Evolutionary conservation across 2,797 vertebrate species (phyloP), one percentile per base, ranked within the genome.

Genomic region (Cebuella pygmaea): DNA sequence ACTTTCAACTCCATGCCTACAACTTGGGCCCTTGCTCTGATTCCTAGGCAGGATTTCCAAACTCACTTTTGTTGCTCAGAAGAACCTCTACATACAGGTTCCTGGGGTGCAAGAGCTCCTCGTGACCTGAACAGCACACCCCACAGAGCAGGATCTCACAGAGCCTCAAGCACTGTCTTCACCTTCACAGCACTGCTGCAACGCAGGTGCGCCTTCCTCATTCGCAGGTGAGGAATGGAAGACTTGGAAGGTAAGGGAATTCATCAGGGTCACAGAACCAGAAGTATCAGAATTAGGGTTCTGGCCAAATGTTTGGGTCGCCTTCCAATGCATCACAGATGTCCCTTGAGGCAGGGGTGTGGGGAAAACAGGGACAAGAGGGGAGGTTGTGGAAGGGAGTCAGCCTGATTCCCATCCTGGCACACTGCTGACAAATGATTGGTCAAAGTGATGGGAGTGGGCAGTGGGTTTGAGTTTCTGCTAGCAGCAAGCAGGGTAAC

Each of bases 121-220:
- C 7, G 0, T 4, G 33, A 20, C 80, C 70, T n/a, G n/a, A 48
- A 59, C 1, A 75, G 61, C 12, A 55, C 41, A 70, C 19, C 36
- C 59, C 70, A 72, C 0, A 5, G 19, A 86, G 90, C 20, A 39
- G n/a, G 46, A 57, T 75, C 76, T 14, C 4, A 17, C 0, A 20
- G 41, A 80, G 72, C 44, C 44, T 8, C 1, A 24, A 70, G n/a
- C 19, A 2, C 5, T 22, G 2, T 1, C 14, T n/a, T 64, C n/a
- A 67, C 19, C 39, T 20, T 76, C 88, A 46, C 0, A 4, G 19
- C 1, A 1, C 59, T 5, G 44, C 57, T 27, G 20, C 0, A 0
- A 90, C 81, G 17, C 50, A 30, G 24, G 27, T 8, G 30, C 11
- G 4, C 9, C 20, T 72, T 4, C 33, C 48, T 64, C 36, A 50